Evolutionary conservation across 2,888 invertebrate genomes (phyloP), one percentile per base, ranked within the genome.

Genomic region (Nipponacmea schrenckii): DNA sequence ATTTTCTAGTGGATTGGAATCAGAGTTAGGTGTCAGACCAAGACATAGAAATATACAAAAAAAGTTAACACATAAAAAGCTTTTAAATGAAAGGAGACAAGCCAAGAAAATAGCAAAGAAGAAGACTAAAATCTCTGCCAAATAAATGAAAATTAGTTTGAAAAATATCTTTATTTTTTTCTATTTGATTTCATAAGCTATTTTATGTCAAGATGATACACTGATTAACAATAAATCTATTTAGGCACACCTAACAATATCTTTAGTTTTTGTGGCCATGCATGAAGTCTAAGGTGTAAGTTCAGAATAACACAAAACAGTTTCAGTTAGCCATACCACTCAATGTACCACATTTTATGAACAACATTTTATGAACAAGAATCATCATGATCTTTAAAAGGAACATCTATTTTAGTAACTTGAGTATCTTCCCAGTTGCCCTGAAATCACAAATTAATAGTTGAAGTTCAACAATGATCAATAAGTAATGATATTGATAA

Each of bases 391-490:
- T 39, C 20, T 45, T 26, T 31, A 46, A 77, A 44, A 1, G 74
- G 72, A 26, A 71, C 50, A 20, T 67, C 46, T 12, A 80, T 68
- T 31, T 71, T 39, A 39, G 80, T 76, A 12, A 75, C 62, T 2
- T 74, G 73, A 63, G 68, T 50, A 2, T 71, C 73, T 65, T 81
- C 80, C 80, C 80, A 81, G 1, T 72, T 44, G 12, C 78, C 78
- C 78, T 79, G 70, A 8, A 74, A 75, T 44, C 10, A 71, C 20
- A 73, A 64, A 69, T 44, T 39, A 26, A 17, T 26, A 39, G 12
- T 27, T 17, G 7, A 24, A 4, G 14, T 65, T 24, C 46, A 46
- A 17, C 12, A 2, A 46, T 46, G 12, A 46, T 15, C 12, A 46
- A 12, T 17, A 46, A 17, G 12, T 46, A 46, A 17, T 17, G 17